phyloP scores from a whole-genome alignment of 2,888 invertebrate genomes.

The Caprella mutica region DNA sequence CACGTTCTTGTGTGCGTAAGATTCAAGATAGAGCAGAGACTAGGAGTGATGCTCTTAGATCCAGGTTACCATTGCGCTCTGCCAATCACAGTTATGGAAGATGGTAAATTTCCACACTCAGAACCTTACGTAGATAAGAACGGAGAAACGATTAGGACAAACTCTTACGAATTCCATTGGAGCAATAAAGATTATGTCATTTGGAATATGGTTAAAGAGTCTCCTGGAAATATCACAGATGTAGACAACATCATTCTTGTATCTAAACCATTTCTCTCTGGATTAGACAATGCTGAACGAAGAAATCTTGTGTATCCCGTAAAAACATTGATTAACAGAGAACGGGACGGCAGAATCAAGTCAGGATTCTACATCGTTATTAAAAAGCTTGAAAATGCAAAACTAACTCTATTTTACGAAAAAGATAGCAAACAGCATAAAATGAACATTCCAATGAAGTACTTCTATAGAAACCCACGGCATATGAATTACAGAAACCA shows the following conservation, averaged over 20 bases:
- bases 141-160: constrained; percentile 63
- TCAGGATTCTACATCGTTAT: constrained; percentile 80
- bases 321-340: constrained; percentile 57
- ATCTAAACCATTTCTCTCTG: constrained; percentile 56
- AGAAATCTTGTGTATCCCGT: constrained; percentile 76
- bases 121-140: constrained; percentile 38
- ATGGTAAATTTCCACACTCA: constrained; percentile 72
- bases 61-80: constrained; percentile 83
- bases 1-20: constrained; percentile 71
- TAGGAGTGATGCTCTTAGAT: constrained; percentile 69
- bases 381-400: constrained; percentile 39
- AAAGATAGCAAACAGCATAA: neutral
- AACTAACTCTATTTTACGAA: constrained; percentile 6
- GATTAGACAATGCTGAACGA: constrained; percentile 74
- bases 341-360: constrained; percentile 67
- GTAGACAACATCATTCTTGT: constrained; percentile 58
- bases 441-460: neutral
- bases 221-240: constrained; percentile 44
- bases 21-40: constrained; percentile 58
- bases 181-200: constrained; percentile 61
- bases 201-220: constrained; percentile 70
- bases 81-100: constrained; percentile 74
- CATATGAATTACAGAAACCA: no score
- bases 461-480: neutral
- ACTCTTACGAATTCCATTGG: constrained; percentile 62